phyloP scores from a whole-genome alignment of 2,113 vertebrate species.

The Dermatemys mawii region DNA sequence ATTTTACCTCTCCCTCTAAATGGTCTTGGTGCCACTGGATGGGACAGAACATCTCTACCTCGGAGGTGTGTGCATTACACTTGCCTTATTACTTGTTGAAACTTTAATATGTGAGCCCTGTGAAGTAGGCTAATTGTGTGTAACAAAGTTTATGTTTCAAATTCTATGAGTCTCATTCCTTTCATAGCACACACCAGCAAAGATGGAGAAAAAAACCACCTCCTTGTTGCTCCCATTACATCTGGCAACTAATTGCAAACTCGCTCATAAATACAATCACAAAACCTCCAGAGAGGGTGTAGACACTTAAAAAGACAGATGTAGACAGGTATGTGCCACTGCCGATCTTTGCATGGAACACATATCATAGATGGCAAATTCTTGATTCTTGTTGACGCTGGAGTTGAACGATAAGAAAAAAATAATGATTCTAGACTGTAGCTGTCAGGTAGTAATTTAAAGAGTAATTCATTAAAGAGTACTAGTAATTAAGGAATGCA shows the following conservation, averaged over 20 bases:
- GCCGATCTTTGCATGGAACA: not conserved
- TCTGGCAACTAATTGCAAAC: conserved; percentile 2
- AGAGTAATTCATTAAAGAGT: not conserved
- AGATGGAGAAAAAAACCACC: too few species aligned
- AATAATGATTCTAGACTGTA: not conserved
- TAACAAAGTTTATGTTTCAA: not conserved
- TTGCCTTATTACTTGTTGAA: not conserved
- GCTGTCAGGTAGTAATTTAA: not conserved
- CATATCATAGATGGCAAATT: not conserved
- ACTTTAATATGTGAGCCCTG: not conserved
- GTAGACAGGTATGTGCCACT: not conserved
- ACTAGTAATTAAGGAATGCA: not conserved
- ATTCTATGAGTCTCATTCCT: too few species aligned
- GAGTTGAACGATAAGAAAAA: not conserved
- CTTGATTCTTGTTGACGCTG: not conserved
- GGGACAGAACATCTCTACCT: too few species aligned
- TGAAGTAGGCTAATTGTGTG: not conserved
- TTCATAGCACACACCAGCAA: too few species aligned
- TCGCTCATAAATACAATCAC: not conserved
- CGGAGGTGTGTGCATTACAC: too few species aligned
- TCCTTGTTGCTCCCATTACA: not conserved
- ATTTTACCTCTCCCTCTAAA: too few species aligned
- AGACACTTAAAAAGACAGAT: not conserved
- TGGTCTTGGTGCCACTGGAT: too few species aligned
- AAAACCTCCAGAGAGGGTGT: not conserved